Conservation (phyloP, 2,888 invertebrate genomes). For the Nineta flava region DNA sequence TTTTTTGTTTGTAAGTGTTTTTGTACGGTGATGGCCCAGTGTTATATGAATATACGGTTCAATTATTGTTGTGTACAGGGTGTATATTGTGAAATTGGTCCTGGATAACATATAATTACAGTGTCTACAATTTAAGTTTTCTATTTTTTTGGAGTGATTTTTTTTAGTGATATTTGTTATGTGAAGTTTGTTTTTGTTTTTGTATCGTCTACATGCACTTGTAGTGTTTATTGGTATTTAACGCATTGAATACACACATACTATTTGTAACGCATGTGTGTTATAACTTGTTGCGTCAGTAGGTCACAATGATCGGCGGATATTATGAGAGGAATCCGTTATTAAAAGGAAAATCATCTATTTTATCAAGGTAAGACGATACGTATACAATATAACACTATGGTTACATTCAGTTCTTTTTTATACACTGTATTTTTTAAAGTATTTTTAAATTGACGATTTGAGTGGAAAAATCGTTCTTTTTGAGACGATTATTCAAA, state of each 20-base stretch:
- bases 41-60: background rate
- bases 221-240: too few relatives aligned
- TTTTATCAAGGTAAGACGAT: constrained; percentile 5
- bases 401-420: background rate
- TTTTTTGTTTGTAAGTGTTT: too few relatives aligned
- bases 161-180: too few relatives aligned
- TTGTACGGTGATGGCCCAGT: background rate
- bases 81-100: background rate
- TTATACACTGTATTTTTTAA: too few relatives aligned
- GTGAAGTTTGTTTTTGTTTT: too few relatives aligned
- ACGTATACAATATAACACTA: background rate
- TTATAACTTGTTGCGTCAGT: background rate
- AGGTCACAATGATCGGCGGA: constrained; percentile 29
- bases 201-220: too few relatives aligned
- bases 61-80: background rate
- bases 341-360: constrained; percentile 38
- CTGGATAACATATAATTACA: background rate
- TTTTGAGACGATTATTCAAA: too few relatives aligned
- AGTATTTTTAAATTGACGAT: too few relatives aligned
- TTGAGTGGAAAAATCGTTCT: too few relatives aligned
- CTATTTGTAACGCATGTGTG: background rate
- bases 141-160: too few relatives aligned
- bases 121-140: background rate
- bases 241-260: too few relatives aligned
- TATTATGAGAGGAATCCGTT: constrained; percentile 41